A percentile compares a stretch with the other conserved stretches of the same genome.
Evolutionary conservation across 2,113 vertebrate genomes (phyloP).

Genomic region (Pedionomus torquatus): DNA sequence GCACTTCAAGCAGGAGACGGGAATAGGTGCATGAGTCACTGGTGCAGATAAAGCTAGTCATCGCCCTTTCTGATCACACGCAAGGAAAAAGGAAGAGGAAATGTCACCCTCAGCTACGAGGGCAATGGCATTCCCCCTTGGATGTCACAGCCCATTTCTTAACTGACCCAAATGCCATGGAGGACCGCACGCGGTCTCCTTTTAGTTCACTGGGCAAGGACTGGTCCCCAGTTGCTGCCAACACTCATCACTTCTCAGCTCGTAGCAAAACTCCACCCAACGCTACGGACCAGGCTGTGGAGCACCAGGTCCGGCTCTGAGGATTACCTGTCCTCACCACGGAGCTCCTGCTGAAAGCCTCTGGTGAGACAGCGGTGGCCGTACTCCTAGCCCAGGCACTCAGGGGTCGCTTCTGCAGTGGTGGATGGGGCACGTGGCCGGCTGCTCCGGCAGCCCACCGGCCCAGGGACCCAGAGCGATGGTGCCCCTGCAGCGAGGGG

Average conservation of each 20-base stretch:
- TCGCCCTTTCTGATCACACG: not conserved
- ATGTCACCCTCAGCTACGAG: not conserved
- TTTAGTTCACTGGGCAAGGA: too few relatives aligned
- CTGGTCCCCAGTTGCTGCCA: fast-evolving
- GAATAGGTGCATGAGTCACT: not conserved
- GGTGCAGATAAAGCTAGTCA: not conserved
- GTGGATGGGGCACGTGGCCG: not conserved
- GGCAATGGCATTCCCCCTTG: not conserved
- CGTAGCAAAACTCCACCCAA: not conserved
- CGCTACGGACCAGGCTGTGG: fast-evolving
- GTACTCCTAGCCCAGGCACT: conserved; percentile 3
- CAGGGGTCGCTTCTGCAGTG: not conserved
- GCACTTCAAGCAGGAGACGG: not conserved
- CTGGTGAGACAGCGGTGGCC: not conserved
- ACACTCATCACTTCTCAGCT: fast-evolving
- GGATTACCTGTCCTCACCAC: not conserved
- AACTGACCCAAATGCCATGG: fast-evolving
- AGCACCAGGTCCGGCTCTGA: fast-evolving
- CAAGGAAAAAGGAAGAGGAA: not conserved
- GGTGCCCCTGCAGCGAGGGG: conserved; percentile 19
- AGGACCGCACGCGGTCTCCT: fast-evolving
- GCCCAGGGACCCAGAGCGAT: not conserved
- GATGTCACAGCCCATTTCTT: not conserved
- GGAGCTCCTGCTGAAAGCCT: not conserved
- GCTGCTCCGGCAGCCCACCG: not conserved